These are phyloP conservation scores for Mantis religiosa DNA, from an alignment of 2,888 invertebrate genomes.

Conservation along the genomic window DNA sequence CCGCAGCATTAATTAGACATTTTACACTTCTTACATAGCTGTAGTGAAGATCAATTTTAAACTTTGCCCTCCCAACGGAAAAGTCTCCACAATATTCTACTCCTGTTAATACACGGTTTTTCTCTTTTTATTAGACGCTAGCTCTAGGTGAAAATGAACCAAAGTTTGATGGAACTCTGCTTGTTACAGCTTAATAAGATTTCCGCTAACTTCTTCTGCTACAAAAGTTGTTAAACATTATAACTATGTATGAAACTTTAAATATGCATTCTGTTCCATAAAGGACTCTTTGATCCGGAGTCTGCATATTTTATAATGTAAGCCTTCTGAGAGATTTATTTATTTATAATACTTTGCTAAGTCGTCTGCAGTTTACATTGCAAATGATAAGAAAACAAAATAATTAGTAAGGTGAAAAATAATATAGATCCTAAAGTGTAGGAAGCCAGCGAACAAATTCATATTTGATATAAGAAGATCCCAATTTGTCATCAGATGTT, in stretches of 20 bases:
- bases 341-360: too few species aligned
- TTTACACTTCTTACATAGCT: neutral
- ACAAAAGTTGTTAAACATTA: neutral
- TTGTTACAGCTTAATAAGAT: neutral
- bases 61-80: neutral
- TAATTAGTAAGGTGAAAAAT: too few species aligned
- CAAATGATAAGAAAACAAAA: too few species aligned
- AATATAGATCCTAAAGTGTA: too few species aligned
- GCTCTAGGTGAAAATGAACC: neutral
- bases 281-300: too few species aligned
- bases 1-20: neutral
- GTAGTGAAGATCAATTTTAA: neutral
- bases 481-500: too few species aligned
- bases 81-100: neutral
- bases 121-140: neutral
- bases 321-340: too few species aligned
- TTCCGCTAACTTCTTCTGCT: neutral
- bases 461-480: too few species aligned
- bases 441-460: too few species aligned
- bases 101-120: neutral
- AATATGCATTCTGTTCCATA: too few species aligned
- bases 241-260: neutral
- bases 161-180: neutral
- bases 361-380: too few species aligned
- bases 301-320: too few species aligned